A percentile compares a stretch with the other conserved stretches of the same genome.
Conservation (phyloP, 2,113 vertebrate genomes). For the Grantiella picta region DNA sequence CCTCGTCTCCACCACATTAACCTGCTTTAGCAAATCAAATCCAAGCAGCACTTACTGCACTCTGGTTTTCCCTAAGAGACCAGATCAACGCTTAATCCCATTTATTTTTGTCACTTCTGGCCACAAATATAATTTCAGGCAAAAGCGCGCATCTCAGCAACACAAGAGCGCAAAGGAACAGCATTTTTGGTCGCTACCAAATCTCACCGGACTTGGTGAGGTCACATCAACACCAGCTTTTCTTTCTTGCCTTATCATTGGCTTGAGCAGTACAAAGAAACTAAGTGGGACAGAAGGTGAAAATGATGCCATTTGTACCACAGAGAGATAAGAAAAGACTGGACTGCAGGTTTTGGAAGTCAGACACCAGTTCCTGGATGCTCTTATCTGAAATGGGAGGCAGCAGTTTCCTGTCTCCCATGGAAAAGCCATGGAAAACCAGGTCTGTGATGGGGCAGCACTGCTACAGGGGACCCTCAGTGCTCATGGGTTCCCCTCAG, state of each 20-base stretch:
- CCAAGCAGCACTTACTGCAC: neutral
- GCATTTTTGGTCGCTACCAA: neutral
- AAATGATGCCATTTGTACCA: neutral
- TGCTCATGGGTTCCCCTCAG: neutral
- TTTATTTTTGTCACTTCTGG: constrained; percentile 10
- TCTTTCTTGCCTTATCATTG: neutral
- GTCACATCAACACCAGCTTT: neutral
- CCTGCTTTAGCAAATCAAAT: constrained; percentile 36
- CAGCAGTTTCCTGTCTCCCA: neutral
- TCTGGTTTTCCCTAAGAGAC: neutral
- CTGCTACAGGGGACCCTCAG: neutral
- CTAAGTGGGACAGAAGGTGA: neutral
- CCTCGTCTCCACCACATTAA: neutral
- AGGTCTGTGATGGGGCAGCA: accelerated
- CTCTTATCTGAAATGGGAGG: neutral
- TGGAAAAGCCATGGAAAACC: neutral
- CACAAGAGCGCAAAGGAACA: neutral
- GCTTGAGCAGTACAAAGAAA: neutral
- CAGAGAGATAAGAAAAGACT: neutral
- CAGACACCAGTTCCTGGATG: neutral
- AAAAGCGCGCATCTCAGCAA: neutral
- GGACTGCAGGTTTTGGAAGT: neutral
- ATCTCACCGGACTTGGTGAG: neutral
- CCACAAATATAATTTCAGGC: neutral
- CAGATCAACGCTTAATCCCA: neutral